A percentile compares a stretch with the other conserved stretches of the same genome.
phyloP scores from a whole-genome alignment of 2,888 invertebrate genomes.

The Hydriomena furcata region DNA sequence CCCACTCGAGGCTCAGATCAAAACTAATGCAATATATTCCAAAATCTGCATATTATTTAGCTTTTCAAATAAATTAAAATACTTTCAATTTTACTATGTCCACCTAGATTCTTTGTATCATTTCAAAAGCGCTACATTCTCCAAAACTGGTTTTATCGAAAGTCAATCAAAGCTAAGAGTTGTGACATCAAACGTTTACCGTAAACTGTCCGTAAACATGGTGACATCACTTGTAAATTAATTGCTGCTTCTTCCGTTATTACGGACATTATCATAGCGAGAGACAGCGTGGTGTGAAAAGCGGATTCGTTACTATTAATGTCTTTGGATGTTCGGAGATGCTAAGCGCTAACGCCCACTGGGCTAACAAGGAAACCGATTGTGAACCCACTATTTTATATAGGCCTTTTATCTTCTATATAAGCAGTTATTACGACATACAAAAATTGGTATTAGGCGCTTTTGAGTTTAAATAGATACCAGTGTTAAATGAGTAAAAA shows the following conservation, averaged over 20 bases:
- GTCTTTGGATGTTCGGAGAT: slow-evolving; percentile 14
- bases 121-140: background rate
- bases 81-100: slow-evolving; percentile 13
- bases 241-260: slow-evolving; percentile 34
- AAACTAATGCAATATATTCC: too few species aligned
- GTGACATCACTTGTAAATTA: slow-evolving; percentile 32
- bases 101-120: background rate
- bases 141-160: slow-evolving; percentile 22
- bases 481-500: too few species aligned
- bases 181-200: slow-evolving; percentile 31
- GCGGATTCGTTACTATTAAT: slow-evolving; percentile 19
- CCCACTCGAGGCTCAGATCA: too few species aligned
- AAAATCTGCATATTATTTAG: too few species aligned
- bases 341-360: background rate
- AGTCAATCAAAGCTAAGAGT: slow-evolving; percentile 30
- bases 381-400: too few species aligned
- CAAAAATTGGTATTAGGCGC: too few species aligned
- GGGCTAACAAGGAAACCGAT: too few species aligned
- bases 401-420: too few species aligned
- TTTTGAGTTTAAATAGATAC: too few species aligned
- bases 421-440: too few species aligned
- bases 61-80: too few species aligned
- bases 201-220: slow-evolving; percentile 15
- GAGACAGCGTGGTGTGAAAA: slow-evolving; percentile 26
- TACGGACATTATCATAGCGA: slow-evolving; percentile 29